A percentile compares a stretch with the other conserved stretches of the same genome.
These are phyloP conservation scores for Sebastes taczanowskii DNA, from an alignment of 2,797 vertebrate species.

Conservation along the genomic window DNA sequence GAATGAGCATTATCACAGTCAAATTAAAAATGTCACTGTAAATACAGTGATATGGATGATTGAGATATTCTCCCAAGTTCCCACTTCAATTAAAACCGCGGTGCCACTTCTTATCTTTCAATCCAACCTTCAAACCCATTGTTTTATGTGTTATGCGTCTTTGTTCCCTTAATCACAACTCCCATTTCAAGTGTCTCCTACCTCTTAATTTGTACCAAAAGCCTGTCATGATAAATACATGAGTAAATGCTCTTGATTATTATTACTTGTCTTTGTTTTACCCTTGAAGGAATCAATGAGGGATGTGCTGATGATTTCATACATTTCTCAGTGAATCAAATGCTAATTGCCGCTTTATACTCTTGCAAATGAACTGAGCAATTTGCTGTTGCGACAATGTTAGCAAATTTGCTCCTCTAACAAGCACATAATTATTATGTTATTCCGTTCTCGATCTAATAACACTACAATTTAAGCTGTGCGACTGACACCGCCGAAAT, in stretches of 20 bases:
- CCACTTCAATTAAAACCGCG: neutral
- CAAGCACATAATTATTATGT: constrained; percentile 28
- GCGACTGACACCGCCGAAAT: neutral
- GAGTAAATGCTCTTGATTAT: neutral
- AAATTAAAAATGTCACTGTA: neutral
- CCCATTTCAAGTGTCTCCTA: neutral
- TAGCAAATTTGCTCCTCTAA: constrained; percentile 39
- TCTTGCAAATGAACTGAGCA: constrained; percentile 42
- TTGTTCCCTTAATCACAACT: neutral
- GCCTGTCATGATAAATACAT: neutral
- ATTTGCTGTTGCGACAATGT: constrained; percentile 41
- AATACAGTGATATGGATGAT: neutral
- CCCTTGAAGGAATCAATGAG: neutral
- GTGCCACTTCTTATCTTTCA: neutral
- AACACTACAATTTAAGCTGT: neutral
- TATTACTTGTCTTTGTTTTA: constrained; percentile 4
- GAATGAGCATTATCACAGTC: neutral
- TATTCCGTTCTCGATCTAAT: constrained; percentile 14
- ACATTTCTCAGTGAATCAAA: constrained; percentile 33
- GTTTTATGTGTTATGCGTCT: neutral
- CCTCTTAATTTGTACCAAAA: constrained; percentile 5
- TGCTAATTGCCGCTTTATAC: constrained; percentile 41
- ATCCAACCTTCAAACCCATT: neutral
- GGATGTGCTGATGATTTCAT: constrained; percentile 18
- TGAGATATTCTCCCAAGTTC: neutral